Base-by-base conservation (phyloP, 2,113 vertebrate species). In the Trogon melanurus region DNA sequence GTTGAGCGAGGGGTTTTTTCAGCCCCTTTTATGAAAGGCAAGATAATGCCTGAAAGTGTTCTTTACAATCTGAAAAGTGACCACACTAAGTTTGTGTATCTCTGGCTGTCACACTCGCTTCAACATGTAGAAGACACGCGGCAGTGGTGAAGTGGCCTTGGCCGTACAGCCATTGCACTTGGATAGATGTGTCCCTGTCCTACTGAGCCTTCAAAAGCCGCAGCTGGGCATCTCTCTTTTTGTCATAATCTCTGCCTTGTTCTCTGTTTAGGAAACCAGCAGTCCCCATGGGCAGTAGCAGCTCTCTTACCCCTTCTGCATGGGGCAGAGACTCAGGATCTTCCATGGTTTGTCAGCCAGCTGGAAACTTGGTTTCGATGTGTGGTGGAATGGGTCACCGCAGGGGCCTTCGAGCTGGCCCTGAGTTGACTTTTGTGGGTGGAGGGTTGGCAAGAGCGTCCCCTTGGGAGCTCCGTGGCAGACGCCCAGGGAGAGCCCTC, bases 321-420 rank as follows among this genome's bases (percentile, higher is more conserved):
- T 18, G 32, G 45, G 56, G 23, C 56, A 89, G 25, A 72, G 14
- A 17, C 30, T 38, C 2, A 1, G 48, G 22, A 19, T 54, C 30
- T n/a, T 18, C 7, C 1, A 56, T 62, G 44, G 16, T 41, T 57
- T 78, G 30, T n/a, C 60, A 89, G 32, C 25, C 67, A 91, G 13
- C 47, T 73, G 79, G 75, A 61, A 82, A 11, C 25, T 32, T 29
- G 25, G 2, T 48, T 53, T n/a, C 45, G 72, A 32, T 48, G 16
- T 7, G 1, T 29, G 64, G 3, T 66, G 54, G 26, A 38, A 72
- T 17, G 0, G 0, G 30, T 44, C 27, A 27, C 50, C 17, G 4
- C 1, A 11, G 41, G 34, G 54, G 18, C 50, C 53, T 45, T 82
- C 27, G 23, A 61, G 54, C 70, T 57, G 17, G 41, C 66, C 34